Base-by-base conservation (phyloP, 92 coral and sea anemone species). In the Epizoanthus ramosus region DNA sequence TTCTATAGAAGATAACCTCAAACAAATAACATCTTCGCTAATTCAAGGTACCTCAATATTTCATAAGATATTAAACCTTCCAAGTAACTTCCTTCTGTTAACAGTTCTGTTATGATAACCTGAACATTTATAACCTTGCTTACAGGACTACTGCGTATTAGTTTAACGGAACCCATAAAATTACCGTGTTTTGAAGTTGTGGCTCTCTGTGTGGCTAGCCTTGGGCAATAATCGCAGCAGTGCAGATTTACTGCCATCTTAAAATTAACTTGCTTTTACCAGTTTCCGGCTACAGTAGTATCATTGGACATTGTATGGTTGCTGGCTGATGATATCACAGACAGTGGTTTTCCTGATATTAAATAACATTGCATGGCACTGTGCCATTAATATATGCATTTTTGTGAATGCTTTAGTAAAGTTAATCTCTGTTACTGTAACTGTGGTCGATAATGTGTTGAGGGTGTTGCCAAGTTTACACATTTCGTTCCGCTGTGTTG, bases 1-100 rank as follows among this genome's bases (percentile, higher is more conserved):
- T 76, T 60, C 82, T 69, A 61, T 77, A n/a, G 82, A 61, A 63
- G 82, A 77, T 77, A 77, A 77, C 82, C 71, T 77, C 82, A 77
- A 77, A 77, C 82, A 77, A 77, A 60, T 77, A 77, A 77, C 82
- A 50, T 50, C 54, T 77, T 61, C 82, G 23, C 82, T 77, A 77
- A 77, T 77, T 77, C 71, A 77, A 77, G 82, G 82, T 77, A 77
- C 69, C 61, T 35, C 82, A 41, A 37, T 77, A 77, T 61, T 74
- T 60, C 68, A 76, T 76, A 37, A 37, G 70, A 22, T 61, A 65
- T 24, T 77, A 59, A 60, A 77, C 52, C 70, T 60, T 50, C 23
- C 60, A 57, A 76, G 4, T 33, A 76, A 60, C 23, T 8, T 41
- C 25, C 15, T 12, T 61, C 45, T 41, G 56, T 43, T 77, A 61